Conservation (phyloP, 2,888 invertebrate species). For the Spatulosminthurus flaviceps region DNA sequence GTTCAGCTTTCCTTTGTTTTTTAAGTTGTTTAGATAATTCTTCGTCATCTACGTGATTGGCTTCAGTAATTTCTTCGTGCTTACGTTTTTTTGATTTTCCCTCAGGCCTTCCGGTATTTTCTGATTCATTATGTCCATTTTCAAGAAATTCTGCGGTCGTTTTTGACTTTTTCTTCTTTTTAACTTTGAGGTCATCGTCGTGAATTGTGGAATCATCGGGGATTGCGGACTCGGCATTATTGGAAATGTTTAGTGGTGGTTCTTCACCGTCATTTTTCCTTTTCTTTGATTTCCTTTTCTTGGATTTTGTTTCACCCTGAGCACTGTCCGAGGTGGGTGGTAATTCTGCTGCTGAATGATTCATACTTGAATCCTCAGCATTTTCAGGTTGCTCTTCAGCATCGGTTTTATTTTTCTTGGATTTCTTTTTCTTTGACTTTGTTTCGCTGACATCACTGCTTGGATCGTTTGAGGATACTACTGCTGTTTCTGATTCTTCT, state of each 20-base stretch:
- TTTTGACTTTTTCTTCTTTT: constrained; percentile 13
- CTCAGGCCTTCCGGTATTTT: not conserved
- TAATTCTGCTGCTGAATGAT: not conserved
- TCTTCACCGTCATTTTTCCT: too few species aligned
- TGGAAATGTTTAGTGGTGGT: too few species aligned
- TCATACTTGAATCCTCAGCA: constrained; percentile 47
- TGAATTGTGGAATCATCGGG: too few species aligned
- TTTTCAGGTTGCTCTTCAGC: constrained; percentile 52
- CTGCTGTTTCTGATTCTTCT: not conserved
- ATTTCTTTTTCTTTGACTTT: constrained; percentile 10
- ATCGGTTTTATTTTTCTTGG: constrained; percentile 15
- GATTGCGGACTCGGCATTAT: not conserved
- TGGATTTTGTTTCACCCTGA: too few species aligned
- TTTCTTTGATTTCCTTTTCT: too few species aligned
- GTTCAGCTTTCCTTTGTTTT: not conserved
- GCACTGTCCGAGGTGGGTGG: too few species aligned
- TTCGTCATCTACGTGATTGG: not conserved
- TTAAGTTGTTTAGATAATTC: not conserved
- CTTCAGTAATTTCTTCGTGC: not conserved
- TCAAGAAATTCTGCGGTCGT: not conserved
- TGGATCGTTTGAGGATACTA: not conserved
- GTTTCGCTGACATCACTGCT: not conserved
- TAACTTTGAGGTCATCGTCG: constrained; percentile 1
- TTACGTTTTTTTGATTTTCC: not conserved
- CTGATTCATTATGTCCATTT: not conserved